Conservation (phyloP, 2,797 vertebrate species). For the Champsocephalus gunnari region DNA sequence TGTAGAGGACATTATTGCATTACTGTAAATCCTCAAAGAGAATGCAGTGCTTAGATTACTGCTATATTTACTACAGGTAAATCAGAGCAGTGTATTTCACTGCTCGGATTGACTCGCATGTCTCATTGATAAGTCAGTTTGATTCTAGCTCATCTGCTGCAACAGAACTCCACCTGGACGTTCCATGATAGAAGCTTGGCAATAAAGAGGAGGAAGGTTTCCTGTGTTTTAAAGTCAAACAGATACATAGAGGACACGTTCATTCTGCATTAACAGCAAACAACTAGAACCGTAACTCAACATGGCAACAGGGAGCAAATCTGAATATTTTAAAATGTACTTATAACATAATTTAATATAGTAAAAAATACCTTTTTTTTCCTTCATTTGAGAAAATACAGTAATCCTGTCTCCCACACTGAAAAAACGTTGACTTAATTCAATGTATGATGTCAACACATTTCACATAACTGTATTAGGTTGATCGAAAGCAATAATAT, state of each 20-base stretch:
- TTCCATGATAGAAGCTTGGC: not conserved
- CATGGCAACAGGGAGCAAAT: not conserved
- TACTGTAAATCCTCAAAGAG: constrained; percentile 16
- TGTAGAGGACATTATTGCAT: constrained; percentile 10
- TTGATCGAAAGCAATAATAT: too few relatives aligned
- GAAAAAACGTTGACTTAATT: too few relatives aligned
- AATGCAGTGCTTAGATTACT: not conserved
- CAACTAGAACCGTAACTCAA: not conserved
- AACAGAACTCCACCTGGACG: not conserved
- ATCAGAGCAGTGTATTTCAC: not conserved
- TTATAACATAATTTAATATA: not conserved
- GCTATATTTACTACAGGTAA: too few relatives aligned
- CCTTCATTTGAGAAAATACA: constrained; percentile 9
- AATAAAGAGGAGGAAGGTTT: not conserved
- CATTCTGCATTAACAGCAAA: not conserved
- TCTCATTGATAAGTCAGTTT: not conserved
- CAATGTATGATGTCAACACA: too few relatives aligned
- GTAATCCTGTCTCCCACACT: constrained; percentile 21
- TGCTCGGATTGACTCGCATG: not conserved
- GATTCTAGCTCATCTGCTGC: not conserved
- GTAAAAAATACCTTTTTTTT: not conserved
- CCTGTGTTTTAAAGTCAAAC: constrained; percentile 4
- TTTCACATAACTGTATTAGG: too few relatives aligned
- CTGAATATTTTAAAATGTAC: not conserved
- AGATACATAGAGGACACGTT: not conserved